Percentiles rank a stretch among this genome's conserved stretches.
Conservation (phyloP, 2,113 vertebrate species). For the Semnopithecus entellus region DNA sequence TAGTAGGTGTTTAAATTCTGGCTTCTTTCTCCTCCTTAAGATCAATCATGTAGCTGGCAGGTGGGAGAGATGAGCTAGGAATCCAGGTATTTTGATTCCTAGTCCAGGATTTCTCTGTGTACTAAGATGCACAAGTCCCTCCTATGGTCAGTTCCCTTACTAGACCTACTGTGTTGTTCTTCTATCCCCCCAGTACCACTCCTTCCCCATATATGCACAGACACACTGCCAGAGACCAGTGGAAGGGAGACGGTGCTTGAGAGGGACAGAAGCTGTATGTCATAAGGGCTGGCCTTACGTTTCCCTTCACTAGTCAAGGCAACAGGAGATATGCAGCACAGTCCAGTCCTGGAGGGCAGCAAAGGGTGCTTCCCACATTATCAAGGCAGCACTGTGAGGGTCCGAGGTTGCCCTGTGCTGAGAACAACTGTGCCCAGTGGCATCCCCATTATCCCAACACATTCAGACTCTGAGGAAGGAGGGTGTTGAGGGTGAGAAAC, state of each 20-base stretch:
- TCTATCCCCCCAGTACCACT: too few species aligned
- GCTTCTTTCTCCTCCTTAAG: not conserved
- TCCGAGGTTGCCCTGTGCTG: not conserved
- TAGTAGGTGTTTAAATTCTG: not conserved
- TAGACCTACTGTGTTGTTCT: not conserved
- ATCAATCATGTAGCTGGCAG: not conserved
- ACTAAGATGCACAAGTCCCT: not conserved
- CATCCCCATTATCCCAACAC: not conserved
- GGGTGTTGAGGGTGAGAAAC: not conserved
- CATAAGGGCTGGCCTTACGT: not conserved
- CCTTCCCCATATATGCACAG: not conserved
- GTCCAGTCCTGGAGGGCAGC: not conserved
- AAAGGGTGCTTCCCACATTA: not conserved
- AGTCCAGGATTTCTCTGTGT: not conserved
- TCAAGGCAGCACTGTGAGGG: not conserved
- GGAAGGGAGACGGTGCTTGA: not conserved
- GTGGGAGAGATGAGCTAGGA: not conserved
- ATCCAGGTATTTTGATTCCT: not conserved
- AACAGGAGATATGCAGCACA: not conserved
- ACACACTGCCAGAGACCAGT: not conserved
- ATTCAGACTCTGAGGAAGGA: not conserved
- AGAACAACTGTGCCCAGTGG: not conserved
- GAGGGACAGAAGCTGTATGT: not conserved
- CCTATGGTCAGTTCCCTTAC: not conserved
- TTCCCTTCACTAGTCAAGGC: not conserved